Conservation (phyloP, 2,888 invertebrate species). For the Hesperia comma region DNA sequence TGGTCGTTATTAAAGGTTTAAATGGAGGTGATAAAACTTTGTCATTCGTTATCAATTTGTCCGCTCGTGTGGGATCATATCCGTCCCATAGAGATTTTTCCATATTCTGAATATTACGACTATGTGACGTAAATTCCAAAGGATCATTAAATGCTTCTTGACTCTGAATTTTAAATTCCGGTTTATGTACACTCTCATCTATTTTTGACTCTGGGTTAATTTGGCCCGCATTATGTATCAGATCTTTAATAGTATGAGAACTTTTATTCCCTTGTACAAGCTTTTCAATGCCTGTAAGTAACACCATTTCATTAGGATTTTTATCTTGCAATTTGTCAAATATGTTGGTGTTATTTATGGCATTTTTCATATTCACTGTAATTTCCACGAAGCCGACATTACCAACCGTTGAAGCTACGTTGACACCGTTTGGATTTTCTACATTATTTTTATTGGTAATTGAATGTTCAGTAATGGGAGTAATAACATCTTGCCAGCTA, state of each 20-base stretch:
- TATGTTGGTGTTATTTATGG: neutral
- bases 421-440: neutral
- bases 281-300: neutral
- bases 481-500: neutral
- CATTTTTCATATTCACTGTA: neutral
- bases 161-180: neutral
- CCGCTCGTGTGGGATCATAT: neutral
- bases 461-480: neutral
- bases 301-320: neutral
- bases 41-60: neutral
- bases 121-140: neutral
- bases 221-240: too few species aligned
- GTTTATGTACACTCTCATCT: neutral
- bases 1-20: too few species aligned
- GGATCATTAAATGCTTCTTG: neutral
- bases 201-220: neutral
- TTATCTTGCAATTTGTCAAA: neutral
- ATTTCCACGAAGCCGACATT: neutral
- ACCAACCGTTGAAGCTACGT: too few species aligned
- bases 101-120: neutral
- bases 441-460: neutral
- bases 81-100: neutral
- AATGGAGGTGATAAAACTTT: too few species aligned
- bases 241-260: too few species aligned
- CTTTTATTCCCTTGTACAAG: too few species aligned